Evolutionary conservation across 2,797 vertebrate species (phyloP).

Genomic region (Adrianichthys oophorus): DNA sequence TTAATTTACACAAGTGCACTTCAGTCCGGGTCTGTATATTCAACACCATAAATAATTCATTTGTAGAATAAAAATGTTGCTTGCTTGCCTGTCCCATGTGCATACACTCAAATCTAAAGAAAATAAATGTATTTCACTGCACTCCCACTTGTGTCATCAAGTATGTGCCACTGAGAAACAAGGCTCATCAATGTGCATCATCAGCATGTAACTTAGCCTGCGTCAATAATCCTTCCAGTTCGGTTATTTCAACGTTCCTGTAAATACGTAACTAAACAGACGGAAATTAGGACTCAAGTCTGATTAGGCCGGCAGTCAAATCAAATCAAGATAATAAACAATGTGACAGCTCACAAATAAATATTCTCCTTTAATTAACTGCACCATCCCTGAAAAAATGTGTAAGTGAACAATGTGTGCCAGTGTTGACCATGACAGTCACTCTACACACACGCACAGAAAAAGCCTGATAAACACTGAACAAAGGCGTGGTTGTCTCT

Average conservation of each 20-base stretch:
- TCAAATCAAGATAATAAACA: conserved; percentile 33
- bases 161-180: conserved; percentile 26
- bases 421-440: conserved; percentile 53
- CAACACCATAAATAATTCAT: conserved; percentile 33
- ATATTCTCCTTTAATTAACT: conserved; percentile 45
- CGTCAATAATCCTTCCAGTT: conserved; percentile 8
- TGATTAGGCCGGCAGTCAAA: conserved; percentile 25
- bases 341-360: conserved; percentile 48
- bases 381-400: conserved; percentile 44
- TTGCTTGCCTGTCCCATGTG: conserved; percentile 8
- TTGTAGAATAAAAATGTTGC: conserved; percentile 23
- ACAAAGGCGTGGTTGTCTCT: conserved; percentile 74
- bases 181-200: conserved; percentile 11
- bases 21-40: conserved; percentile 6
- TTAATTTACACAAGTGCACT: conserved; percentile 2
- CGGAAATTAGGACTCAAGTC: not conserved
- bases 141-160: conserved; percentile 36
- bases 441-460: conserved; percentile 27
- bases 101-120: conserved; percentile 16
- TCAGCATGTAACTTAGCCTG: conserved; percentile 6
- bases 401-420: conserved; percentile 54
- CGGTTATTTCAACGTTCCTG: conserved; percentile 11
- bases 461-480: conserved; percentile 42
- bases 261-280: not conserved
- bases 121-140: conserved; percentile 39